Conservation (phyloP, 1,140 invertebrate species). For the Adoxophyes honmai region DNA sequence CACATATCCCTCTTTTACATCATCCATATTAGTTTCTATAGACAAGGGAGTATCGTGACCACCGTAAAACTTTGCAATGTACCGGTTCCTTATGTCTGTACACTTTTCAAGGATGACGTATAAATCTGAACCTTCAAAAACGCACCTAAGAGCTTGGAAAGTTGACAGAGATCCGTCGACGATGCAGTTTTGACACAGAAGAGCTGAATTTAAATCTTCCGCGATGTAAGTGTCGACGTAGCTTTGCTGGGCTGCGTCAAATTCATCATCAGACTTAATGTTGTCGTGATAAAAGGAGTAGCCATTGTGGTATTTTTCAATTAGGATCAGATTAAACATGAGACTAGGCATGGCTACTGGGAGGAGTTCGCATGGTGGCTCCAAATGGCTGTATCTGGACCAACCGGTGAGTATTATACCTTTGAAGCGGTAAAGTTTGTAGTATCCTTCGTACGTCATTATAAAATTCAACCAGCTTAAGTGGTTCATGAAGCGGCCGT, state of each 20-base stretch:
- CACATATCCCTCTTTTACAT: constrained; percentile 30
- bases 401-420: constrained; percentile 86
- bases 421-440: constrained; percentile 24
- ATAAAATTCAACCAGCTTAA: constrained; percentile 54
- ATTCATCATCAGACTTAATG: too few relatives aligned
- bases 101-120: too few relatives aligned
- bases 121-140: too few relatives aligned
- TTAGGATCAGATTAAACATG: constrained; percentile 68
- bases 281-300: background rate
- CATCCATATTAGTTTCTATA: too few relatives aligned
- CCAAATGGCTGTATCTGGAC: constrained; percentile 94
- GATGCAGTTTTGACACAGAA: too few relatives aligned
- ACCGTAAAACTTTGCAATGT: too few relatives aligned
- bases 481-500: constrained; percentile 53
- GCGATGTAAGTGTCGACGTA: constrained; percentile 20
- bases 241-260: background rate
- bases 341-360: constrained; percentile 89
- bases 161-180: too few relatives aligned
- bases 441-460: background rate
- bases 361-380: constrained; percentile 94
- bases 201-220: constrained; percentile 18
- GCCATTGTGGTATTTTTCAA: constrained; percentile 32
- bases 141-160: too few relatives aligned
- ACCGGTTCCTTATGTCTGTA: too few relatives aligned
- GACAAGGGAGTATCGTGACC: too few relatives aligned